These are phyloP conservation scores for Papilio helenus DNA, from an alignment of 1,140 invertebrate genomes.

Conservation along the genomic window DNA sequence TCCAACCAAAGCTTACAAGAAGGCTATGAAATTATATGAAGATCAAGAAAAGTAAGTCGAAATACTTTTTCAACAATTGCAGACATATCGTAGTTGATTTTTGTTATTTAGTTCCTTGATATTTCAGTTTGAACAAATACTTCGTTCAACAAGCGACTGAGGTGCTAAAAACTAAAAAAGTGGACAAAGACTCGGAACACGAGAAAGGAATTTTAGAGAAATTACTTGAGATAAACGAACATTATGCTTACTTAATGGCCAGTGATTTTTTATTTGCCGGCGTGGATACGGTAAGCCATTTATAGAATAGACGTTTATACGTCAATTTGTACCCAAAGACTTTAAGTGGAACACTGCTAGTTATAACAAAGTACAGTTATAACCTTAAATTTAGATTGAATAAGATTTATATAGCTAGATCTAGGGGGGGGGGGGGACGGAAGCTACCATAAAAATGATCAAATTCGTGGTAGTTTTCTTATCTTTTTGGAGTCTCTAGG, in stretches of 20 bases:
- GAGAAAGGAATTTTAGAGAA: conserved; percentile 80
- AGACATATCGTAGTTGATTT: no score
- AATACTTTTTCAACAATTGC: no score
- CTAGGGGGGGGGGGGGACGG: no score
- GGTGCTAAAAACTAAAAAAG: conserved; percentile 42
- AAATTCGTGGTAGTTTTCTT: no score
- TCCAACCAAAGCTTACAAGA: conserved; percentile 83
- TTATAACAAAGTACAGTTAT: no score
- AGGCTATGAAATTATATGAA: conserved; percentile 74
- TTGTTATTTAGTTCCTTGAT: not conserved
- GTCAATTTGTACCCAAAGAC: not conserved
- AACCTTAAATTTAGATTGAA: no score
- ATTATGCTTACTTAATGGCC: conserved; percentile 85
- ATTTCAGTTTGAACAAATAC: conserved; percentile 49
- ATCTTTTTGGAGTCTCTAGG: no score
- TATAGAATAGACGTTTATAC: not conserved
- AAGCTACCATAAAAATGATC: no score
- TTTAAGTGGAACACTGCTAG: not conserved
- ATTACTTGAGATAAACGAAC: conserved; percentile 75
- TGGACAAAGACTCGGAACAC: conserved; percentile 30
- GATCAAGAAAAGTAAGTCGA: conserved; percentile 50
- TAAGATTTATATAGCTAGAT: no score
- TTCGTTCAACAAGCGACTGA: conserved; percentile 51
- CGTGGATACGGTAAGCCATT: conserved; percentile 86
- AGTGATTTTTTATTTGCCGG: conserved; percentile 89